Evolutionary conservation across 2,888 invertebrate species (phyloP).

Genomic region (Habrosyne pyritoides): DNA sequence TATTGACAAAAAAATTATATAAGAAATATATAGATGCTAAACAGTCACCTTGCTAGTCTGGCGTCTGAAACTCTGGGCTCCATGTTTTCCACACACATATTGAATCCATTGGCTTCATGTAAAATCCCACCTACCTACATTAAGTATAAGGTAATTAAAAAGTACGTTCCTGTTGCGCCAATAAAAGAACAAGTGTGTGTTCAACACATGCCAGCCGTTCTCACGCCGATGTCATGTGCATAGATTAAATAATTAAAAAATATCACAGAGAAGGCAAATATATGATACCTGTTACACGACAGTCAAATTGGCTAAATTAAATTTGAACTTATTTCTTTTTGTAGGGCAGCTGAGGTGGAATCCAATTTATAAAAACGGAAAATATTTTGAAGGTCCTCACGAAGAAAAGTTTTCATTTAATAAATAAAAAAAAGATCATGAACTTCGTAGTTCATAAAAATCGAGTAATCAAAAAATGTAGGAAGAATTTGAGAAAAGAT

Average conservation of each 20-base stretch:
- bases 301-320: neutral
- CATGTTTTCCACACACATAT: neutral
- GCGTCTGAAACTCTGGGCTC: neutral
- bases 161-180: constrained; percentile 56
- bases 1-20: too few species aligned
- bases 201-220: constrained; percentile 66
- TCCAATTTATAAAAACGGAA: too few species aligned
- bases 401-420: too few species aligned
- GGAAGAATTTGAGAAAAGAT: too few species aligned
- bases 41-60: too few species aligned
- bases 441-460: too few species aligned
- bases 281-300: neutral
- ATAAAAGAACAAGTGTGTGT: constrained; percentile 71
- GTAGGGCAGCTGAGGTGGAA: too few species aligned
- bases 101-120: neutral
- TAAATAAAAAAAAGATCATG: too few species aligned
- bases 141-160: constrained; percentile 63
- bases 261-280: neutral
- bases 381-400: too few species aligned
- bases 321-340: neutral
- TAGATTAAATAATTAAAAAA: constrained; percentile 14
- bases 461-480: too few species aligned
- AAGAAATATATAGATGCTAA: too few species aligned
- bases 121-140: constrained; percentile 24
- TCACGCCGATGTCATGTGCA: constrained; percentile 50